phyloP scores from a whole-genome alignment of 1,140 invertebrate genomes.

The roundworm (Caenorhabditis elegans) region WBcel235 BX284604.4:6002501-6003000 shows the following conservation, averaged over 20 bases:
- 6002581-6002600: constrained; percentile 45
- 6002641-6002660: not conserved
- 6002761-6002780: constrained; percentile 45
- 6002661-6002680: constrained; percentile 49
- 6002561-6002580: constrained; percentile 56
- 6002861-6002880: constrained; percentile 44
- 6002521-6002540: constrained; percentile 34
- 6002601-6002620: constrained; percentile 36
- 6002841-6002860: constrained; percentile 59
- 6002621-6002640: not conserved
- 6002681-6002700: constrained; percentile 54
- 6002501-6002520: constrained; percentile 40
- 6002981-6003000: constrained; percentile 43
- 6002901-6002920: constrained; percentile 57
- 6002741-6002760: constrained; percentile 41
- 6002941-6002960: constrained; percentile 56
- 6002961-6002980: constrained; percentile 47
- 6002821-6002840: constrained; percentile 55
- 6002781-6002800: constrained; percentile 42
- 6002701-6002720: constrained; percentile 58
- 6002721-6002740: constrained; percentile 54
- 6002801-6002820: constrained; percentile 46
- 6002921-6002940: constrained; percentile 60
- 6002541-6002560: constrained; percentile 45
- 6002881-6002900: constrained; percentile 54